Base-by-base conservation (phyloP, 2,888 invertebrate genomes). In the Tenthredo notha region DNA sequence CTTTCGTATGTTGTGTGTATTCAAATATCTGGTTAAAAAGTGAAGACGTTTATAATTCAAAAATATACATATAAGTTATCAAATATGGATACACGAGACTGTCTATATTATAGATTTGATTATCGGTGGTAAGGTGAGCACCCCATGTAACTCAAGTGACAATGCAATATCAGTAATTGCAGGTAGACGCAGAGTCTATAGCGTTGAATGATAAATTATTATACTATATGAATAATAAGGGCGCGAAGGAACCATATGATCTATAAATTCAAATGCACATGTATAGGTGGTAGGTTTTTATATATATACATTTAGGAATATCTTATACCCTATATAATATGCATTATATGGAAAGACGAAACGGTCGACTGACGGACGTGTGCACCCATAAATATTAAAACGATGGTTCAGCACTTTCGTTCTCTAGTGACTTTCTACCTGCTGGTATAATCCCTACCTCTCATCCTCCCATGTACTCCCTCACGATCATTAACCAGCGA, bases 341-440 rank as follows among this genome's bases (percentile, higher is more conserved):
- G 67, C 47, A 80, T 65, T 67, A 67, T 83, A 40, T 83, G 67
- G 83, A 83, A 83, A 83, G 47, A 83, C 83, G 47, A 47, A 83
- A 67, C 83, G 43, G 25, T 47, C 25, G 43, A 83, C 83, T 67
- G 70, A 70, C 83, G 65, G 50, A 83, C 83, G 83, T 83, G 83
- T 83, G 67, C 47, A 83, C 83, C 83, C 83, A 89, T 89, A 89
- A 89, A 89, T 88, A 89, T 89, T 89, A 88, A 89, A 87, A 87
- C 86, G 88, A 89, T 89, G 89, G 88, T 88, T 89, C 89, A 89
- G 89, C 89, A 89, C 88, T 89, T 88, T 88, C 70, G 83, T 67
- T 80, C 80, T 80, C 58, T 80, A 61, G 80, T 61, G 80, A 80
- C 80, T 80, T 58, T 80, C 80, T 80, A 80, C 80, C 80, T 80